Conservation (phyloP, 2,888 invertebrate genomes). For the Abrostola tripartita region DNA sequence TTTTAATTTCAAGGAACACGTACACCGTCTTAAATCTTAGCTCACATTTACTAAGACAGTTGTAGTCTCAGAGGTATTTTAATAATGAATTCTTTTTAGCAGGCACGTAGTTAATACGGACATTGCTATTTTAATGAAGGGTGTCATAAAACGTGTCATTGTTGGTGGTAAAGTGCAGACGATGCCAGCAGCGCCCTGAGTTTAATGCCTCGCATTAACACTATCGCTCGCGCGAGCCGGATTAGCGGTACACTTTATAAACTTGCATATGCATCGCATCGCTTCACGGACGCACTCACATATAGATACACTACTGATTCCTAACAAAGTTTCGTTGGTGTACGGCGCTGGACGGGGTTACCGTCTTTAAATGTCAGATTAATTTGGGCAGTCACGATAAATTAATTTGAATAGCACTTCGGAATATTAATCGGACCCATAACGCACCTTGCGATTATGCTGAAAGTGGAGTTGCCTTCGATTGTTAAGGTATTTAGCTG, state of each 20-base stretch:
- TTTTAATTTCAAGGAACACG: constrained; percentile 74
- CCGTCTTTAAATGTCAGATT: constrained; percentile 71
- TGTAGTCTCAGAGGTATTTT: constrained; percentile 80
- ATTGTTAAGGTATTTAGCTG: constrained; percentile 41
- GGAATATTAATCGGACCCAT: constrained; percentile 63
- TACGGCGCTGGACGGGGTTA: constrained; percentile 44
- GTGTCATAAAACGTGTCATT: constrained; percentile 78
- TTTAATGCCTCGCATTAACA: constrained; percentile 67
- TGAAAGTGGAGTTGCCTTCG: constrained; percentile 33
- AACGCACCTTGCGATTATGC: constrained; percentile 39
- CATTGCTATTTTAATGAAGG: constrained; percentile 77
- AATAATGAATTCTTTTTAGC: constrained; percentile 84
- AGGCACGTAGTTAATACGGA: constrained; percentile 80
- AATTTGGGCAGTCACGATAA: constrained; percentile 62
- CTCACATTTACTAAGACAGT: constrained; percentile 79
- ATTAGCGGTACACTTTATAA: constrained; percentile 64
- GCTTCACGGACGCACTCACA: constrained; percentile 22
- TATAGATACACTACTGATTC: constrained; percentile 22
- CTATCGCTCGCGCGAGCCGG: constrained; percentile 63
- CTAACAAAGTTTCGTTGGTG: constrained; percentile 29
- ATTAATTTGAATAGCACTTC: constrained; percentile 64
- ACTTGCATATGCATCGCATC: constrained; percentile 58
- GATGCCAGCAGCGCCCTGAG: constrained; percentile 45
- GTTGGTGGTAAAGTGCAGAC: constrained; percentile 58
- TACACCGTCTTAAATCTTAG: constrained; percentile 82